Conservation (phyloP, 2,113 vertebrate genomes). For the Excalfactoria chinensis region DNA sequence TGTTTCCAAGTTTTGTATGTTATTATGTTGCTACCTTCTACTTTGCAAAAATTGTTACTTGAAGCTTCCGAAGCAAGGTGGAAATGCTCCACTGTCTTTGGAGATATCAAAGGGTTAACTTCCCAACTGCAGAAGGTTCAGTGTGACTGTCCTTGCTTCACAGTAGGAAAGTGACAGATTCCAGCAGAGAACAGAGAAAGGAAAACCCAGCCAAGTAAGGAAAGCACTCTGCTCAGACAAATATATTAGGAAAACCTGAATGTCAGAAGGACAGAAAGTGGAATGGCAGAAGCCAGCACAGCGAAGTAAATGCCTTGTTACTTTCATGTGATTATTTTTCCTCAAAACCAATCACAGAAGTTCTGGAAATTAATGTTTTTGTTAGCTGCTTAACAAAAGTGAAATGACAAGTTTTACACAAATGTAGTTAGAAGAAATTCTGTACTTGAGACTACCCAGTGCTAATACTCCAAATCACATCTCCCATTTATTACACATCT, state of each 20-base stretch:
- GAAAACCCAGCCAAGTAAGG: slow-evolving; percentile 47
- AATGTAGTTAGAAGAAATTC: not conserved
- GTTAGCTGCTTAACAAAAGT: not conserved
- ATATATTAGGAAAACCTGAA: slow-evolving; percentile 18
- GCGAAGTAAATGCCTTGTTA: not conserved
- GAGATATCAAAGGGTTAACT: not conserved
- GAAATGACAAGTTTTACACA: not conserved
- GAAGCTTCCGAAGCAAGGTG: not conserved
- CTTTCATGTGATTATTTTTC: not conserved
- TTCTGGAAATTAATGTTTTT: not conserved
- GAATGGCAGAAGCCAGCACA: not conserved
- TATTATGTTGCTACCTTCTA: too few species aligned
- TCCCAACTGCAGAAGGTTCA: not conserved
- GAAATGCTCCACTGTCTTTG: not conserved
- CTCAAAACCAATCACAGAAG: not conserved
- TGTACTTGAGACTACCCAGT: not conserved
- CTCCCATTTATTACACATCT: not conserved
- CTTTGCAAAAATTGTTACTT: not conserved
- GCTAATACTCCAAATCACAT: not conserved
- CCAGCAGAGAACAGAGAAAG: not conserved
- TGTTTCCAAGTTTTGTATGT: not conserved
- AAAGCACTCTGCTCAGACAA: slow-evolving; percentile 24
- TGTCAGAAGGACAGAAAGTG: not conserved
- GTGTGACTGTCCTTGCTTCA: slow-evolving; percentile 25
- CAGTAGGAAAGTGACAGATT: slow-evolving; percentile 30